Conservation (phyloP, 92 coral and sea anemone species). For the Palythoa heliodiscus region DNA sequence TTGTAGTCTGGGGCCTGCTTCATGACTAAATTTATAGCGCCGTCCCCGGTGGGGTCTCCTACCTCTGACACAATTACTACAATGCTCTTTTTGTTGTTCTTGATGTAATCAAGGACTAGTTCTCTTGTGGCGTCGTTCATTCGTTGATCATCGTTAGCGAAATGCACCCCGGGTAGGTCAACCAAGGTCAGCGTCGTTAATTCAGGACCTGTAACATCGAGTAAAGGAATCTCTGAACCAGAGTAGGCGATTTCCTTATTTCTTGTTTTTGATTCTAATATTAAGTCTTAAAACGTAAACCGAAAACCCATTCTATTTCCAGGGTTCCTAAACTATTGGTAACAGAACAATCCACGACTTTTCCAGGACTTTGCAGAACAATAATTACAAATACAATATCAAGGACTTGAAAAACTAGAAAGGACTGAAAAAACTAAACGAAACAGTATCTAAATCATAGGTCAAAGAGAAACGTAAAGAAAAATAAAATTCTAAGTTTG, state of each 20-base stretch:
- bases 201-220: conserved; percentile 58
- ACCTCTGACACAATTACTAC: conserved; percentile 77
- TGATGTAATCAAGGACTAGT: conserved; percentile 75
- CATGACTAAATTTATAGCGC: conserved; percentile 86
- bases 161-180: conserved; percentile 87
- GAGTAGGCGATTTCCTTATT: not conserved
- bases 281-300: no score
- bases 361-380: no score
- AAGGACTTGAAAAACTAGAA: no score
- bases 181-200: conserved; percentile 75
- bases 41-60: conserved; percentile 89
- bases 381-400: no score
- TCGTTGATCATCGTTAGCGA: conserved; percentile 72
- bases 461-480: no score
- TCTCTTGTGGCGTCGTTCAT: conserved; percentile 75
- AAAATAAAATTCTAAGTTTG: no score
- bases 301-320: no score
- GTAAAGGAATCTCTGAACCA: not conserved
- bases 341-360: no score
- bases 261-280: not conserved
- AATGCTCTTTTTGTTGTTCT: conserved; percentile 77
- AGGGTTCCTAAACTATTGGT: no score
- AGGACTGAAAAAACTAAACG: no score
- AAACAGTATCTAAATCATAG: no score
- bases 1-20: conserved; percentile 63